Base-by-base conservation (phyloP, 2,888 invertebrate genomes). In the Chrysolina americana region DNA sequence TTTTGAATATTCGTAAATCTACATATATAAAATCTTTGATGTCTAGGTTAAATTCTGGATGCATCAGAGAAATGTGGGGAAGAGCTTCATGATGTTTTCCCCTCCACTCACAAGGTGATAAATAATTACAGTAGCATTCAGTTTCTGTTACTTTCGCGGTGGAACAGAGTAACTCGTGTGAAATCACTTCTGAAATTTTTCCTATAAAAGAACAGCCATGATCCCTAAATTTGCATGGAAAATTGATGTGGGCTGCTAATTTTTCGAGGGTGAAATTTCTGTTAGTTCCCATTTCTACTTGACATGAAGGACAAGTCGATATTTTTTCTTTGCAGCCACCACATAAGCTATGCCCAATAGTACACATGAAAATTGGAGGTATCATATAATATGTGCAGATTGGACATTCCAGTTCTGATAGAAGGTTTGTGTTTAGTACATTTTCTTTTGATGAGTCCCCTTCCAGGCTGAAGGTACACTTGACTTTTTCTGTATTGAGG, bases 391-490 rank as follows among this genome's bases (percentile, higher is more conserved):
- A 28, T 1, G 41, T 62, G 23, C 70, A 70, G 15, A 70, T n/a
- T 6, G 70, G 70, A n/a, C 70, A 70, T 47, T 70, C 70, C 28
- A 59, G 41, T 70, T 66, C 65, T n/a, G 48, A 47, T 28, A 66
- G n/a, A 28, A 66, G 65, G 23, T 48, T 23, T 28, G 41, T 48
- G 11, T 66, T 66, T 9, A 66, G 13, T 1, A n/a, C 6, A 17
- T 21, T 62, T 13, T 59, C n/a, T 13, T 59, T 28, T 59, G 21
- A 13, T 13, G 59, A 23, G 23, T 23, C 28, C 6, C 15, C 13
- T 28, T 1, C 23, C 9, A 59, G 23, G 9, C 28, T 53, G n/a
- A 59, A 59, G 15, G 23, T 59, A 13, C 59, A 59, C 4, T 6
- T 59, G 15, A 59, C 59, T 6, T 59, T 28, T 4, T 59, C 59